These are phyloP conservation scores for Phainopepla nitens DNA, from an alignment of 2,113 vertebrate species.

Conservation along the genomic window DNA sequence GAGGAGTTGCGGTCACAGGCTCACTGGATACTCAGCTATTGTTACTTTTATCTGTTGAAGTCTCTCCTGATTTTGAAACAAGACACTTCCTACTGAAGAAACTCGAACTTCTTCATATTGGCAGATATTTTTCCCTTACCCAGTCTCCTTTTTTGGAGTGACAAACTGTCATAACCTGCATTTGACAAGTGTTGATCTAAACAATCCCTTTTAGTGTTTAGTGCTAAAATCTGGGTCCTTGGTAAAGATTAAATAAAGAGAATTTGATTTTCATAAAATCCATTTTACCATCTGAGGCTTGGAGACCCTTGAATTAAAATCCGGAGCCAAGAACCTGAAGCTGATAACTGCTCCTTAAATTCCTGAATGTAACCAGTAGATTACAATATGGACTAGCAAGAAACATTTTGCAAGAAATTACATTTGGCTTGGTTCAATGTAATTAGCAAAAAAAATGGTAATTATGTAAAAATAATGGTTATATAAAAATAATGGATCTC, in stretches of 20 bases:
- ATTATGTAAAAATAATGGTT: neutral
- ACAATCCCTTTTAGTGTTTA: neutral
- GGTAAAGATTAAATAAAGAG: neutral
- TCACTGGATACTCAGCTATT: accelerated
- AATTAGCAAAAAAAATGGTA: neutral
- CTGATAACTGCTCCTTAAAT: neutral
- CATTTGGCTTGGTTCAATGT: neutral
- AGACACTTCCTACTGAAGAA: neutral
- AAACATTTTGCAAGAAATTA: neutral
- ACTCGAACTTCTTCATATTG: neutral
- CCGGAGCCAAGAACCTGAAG: neutral
- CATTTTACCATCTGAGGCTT: neutral
- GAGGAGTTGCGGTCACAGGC: accelerated
- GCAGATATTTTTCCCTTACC: neutral
- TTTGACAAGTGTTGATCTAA: neutral
- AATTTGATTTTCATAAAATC: neutral
- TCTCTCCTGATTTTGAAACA: neutral
- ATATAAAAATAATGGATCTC: neutral
- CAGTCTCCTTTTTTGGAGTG: neutral
- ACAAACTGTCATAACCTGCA: neutral
- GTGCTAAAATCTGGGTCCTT: neutral
- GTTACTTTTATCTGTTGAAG: neutral
- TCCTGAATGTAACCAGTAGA: neutral
- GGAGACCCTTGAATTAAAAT: neutral
- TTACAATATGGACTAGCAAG: neutral